Base-by-base conservation (phyloP, 2,113 vertebrate species). In the Cepphus grylle region DNA sequence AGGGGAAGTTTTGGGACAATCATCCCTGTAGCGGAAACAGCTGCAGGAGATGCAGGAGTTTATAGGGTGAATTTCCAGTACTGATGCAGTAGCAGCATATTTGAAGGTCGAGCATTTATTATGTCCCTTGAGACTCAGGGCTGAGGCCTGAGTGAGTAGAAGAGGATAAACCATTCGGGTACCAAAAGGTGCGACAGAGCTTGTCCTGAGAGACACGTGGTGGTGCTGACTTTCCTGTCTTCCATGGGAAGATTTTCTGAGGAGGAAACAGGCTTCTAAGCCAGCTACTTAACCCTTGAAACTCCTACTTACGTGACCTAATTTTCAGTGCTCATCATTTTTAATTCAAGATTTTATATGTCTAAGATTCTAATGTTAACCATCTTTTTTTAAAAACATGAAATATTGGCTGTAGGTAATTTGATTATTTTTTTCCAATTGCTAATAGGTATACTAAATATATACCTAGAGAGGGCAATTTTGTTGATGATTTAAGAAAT, bases 401-500 rank as follows among this genome's bases (percentile, higher is more conserved):
- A 50, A 72, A n/a, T 66, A 45, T 47, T 78, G 25, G 16, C 69
- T 9, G 4, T 67, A 61, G 36, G 25, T 81, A 87, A 88, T 72
- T 73, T 87, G 43, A 88, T 93, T 83, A 86, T 69, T 87, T 56
- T 92, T 84, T 91, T 84, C 49, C 45, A 76, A 9, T 23, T 84
- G 61, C 56, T 91, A 62, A 65, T 65, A 93, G 36, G 8, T 65
- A 34, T 32, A 29, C 40, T 91, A 82, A 76, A 93, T 82, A 50
- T 38, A 70, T 61, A 50, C 3, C 53, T 77, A 10, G 55, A 71
- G 52, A 86, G 27, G 9, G 45, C 72, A 53, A 89, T 96, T 92
- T 90, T 95, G 47, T 81, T 89, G 65, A 53, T 90, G 72, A 86
- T 82, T 94, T 77, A 87, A 82, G 61, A 87, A 96, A 92, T 62